phyloP scores from a whole-genome alignment of 2,797 vertebrate genomes.

The Platyrinchus mystaceus region DNA sequence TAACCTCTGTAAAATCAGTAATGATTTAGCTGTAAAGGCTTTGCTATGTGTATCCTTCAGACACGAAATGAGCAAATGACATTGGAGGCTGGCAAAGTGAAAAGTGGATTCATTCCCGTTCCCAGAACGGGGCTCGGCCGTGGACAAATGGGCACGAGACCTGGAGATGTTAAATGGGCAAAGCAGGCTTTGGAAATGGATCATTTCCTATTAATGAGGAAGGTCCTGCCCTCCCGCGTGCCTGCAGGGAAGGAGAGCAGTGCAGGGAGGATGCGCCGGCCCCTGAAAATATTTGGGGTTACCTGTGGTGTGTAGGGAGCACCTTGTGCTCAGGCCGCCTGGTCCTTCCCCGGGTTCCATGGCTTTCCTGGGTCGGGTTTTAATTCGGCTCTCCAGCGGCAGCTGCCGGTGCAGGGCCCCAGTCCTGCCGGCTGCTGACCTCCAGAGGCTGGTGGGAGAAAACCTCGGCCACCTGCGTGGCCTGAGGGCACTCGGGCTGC shows the following conservation, averaged over 20 bases:
- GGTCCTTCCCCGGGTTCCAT: not conserved
- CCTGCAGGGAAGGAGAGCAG: not conserved
- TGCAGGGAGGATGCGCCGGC: not conserved
- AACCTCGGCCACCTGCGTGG: not conserved
- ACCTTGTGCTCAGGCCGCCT: not conserved
- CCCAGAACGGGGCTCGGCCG: not conserved
- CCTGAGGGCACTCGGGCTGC: not conserved
- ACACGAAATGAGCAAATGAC: not conserved
- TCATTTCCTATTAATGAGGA: not conserved
- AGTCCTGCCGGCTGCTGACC: conserved; percentile 33
- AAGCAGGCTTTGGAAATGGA: not conserved
- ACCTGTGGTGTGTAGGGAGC: not conserved
- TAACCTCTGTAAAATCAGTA: not conserved
- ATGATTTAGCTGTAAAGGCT: conserved; percentile 30
- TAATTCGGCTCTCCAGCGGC: not conserved
- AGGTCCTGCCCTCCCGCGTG: not conserved
- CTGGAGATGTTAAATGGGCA: not conserved
- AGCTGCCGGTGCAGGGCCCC: not conserved
- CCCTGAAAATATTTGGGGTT: not conserved
- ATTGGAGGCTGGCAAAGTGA: not conserved
- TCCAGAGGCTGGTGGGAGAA: conserved; percentile 33
- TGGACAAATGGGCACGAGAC: not conserved
- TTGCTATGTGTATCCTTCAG: conserved; percentile 1
- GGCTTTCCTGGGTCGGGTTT: not conserved
- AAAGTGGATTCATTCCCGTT: not conserved